Base-by-base conservation (phyloP, 2,113 vertebrate genomes). In the Propithecus coquereli region DNA sequence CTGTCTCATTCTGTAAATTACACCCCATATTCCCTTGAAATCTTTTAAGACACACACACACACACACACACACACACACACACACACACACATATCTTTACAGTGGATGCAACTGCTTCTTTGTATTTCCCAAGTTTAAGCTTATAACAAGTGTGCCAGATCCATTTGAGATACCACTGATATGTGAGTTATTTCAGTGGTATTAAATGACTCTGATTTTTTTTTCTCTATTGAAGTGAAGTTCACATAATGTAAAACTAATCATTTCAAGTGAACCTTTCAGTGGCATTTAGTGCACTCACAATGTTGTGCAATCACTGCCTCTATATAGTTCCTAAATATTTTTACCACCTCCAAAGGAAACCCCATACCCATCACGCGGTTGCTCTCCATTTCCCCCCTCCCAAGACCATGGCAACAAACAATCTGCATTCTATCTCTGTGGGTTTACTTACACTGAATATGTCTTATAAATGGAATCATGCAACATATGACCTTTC, bases 221-320 rank as follows among this genome's bases (percentile, higher is more conserved):
- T 85, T 76, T 9, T 45, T 47, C 57, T 65, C 57, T 5, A 57
- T 14, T 37, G 20, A 45, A 61, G 6, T 84, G 34, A 30, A 84
- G 89, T 23, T 57, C n/a, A n/a, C 50, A 3, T 37, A 20, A 47
- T 68, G 37, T 9, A 25, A 59, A 85, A 85, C 1, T 6, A 18
- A 32, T 47, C 32, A 4, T 40, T 13, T 20, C 3, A 13, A 12
- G 4, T 8, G 40, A 57, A 30, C 50, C 14, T 7, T 65, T 43
- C 30, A n/a, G 59, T 0, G 50, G 17, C 23, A 4, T 23, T 45
- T 12, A 13, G 34, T n/a, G 27, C 3, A 4, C 3, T 16, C 27
- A 22, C 54, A 22, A 0, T 25, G n/a, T 8, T 25, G 18, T 27
- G 4, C 22, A 65, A 16, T n/a, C 8, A 9, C 40, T 32, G 18